phyloP scores from a whole-genome alignment of 2,113 vertebrate genomes.

The Felis chaus region DNA sequence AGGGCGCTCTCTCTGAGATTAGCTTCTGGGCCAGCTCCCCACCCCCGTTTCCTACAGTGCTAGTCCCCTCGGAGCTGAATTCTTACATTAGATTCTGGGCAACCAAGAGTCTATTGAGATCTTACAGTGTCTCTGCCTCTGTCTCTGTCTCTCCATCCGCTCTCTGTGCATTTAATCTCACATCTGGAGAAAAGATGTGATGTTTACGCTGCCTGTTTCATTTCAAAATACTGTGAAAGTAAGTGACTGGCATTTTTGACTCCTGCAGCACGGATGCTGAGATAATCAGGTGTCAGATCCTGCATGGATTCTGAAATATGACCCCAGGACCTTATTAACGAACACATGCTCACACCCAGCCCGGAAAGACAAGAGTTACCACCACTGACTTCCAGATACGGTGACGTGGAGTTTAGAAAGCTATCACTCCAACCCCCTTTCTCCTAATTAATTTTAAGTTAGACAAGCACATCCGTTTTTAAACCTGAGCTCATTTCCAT shows the following conservation, averaged over 20 bases:
- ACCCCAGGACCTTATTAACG: not conserved
- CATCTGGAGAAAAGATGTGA: not conserved
- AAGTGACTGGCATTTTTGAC: not conserved
- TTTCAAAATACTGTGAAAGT: not conserved
- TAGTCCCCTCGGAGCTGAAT: accelerated
- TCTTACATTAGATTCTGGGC: not conserved
- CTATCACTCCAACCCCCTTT: not conserved
- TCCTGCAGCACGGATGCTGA: accelerated
- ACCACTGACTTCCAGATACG: not conserved
- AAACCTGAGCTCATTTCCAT: slow-evolving; percentile 56
- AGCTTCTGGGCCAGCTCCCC: not conserved
- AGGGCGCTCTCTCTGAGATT: accelerated
- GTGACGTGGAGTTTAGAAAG: slow-evolving; percentile 47
- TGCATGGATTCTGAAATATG: not conserved
- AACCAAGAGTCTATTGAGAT: not conserved
- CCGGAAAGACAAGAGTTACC: not conserved
- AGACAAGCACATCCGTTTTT: not conserved
- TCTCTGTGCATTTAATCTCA: not conserved
- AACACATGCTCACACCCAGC: not conserved
- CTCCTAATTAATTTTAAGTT: slow-evolving; percentile 46
- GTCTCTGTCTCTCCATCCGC: no score
- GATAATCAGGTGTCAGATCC: no score
- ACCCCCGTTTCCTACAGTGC: accelerated
- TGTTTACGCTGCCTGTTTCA: not conserved
- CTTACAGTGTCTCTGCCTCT: not conserved